A percentile compares a stretch with the other conserved stretches of the same genome.
Conservation (phyloP, 2,888 invertebrate genomes). For the Eupithecia subumbrata region DNA sequence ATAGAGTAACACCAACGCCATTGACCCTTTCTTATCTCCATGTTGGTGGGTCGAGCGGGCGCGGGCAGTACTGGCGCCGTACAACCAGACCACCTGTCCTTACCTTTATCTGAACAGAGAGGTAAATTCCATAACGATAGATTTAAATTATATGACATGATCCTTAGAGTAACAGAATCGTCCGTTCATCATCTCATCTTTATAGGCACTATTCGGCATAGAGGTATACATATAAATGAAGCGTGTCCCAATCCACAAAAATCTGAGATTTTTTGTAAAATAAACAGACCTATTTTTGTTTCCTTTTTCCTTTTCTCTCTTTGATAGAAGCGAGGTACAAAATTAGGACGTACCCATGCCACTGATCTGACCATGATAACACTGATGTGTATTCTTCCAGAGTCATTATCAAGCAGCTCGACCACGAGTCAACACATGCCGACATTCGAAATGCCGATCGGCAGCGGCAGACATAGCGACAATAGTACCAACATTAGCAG, state of each 20-base stretch:
- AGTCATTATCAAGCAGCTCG: slow-evolving; percentile 85
- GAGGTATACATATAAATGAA: too few relatives aligned
- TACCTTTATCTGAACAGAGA: slow-evolving; percentile 67
- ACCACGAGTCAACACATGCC: slow-evolving; percentile 81
- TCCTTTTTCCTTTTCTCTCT: not conserved
- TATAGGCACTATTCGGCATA: not conserved
- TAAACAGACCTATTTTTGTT: not conserved
- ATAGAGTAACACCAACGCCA: slow-evolving; percentile 70
- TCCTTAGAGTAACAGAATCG: slow-evolving; percentile 48
- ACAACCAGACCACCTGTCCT: slow-evolving; percentile 76
- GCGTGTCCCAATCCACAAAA: not conserved
- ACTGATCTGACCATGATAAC: not conserved
- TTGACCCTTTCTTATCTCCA: slow-evolving; percentile 74
- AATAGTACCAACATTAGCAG: slow-evolving; percentile 60
- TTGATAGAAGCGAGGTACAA: not conserved
- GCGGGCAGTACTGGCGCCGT: slow-evolving; percentile 50
- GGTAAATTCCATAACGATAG: not conserved
- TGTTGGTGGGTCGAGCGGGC: slow-evolving; percentile 70
- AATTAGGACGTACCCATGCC: not conserved
- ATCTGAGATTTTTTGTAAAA: not conserved
- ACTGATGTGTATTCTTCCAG: slow-evolving; percentile 53
- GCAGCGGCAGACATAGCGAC: slow-evolving; percentile 62
- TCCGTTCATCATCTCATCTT: not conserved
- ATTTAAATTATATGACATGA: not conserved
- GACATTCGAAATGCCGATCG: slow-evolving; percentile 59